Conservation (phyloP, 37 sponge, comb jelly and placozoan genomes). For the Beroe ovata region DNA sequence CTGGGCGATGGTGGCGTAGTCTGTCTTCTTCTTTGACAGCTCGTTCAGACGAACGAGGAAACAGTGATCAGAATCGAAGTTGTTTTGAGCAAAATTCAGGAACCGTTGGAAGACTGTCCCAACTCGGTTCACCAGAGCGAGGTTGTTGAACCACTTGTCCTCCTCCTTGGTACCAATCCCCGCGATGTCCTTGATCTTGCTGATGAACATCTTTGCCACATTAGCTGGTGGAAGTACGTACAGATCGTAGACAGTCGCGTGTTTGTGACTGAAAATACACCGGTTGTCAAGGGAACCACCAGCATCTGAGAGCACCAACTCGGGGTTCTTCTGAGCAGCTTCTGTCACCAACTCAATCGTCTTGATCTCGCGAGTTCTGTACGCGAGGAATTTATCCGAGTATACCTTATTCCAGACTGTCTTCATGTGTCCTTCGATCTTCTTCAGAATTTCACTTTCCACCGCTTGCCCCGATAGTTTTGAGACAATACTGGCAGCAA, state of each 20-base stretch:
- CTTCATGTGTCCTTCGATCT: background rate
- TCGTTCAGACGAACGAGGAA: conserved; percentile 22
- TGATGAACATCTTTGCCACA: conserved; percentile 8
- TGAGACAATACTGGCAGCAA: conserved; percentile 9
- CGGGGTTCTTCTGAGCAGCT: background rate
- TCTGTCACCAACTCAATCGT: conserved; percentile 61
- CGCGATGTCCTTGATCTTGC: too few relatives aligned
- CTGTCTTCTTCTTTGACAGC: background rate
- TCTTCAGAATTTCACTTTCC: background rate
- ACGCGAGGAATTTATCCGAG: conserved; percentile 6
- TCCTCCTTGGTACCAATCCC: background rate
- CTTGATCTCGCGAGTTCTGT: conserved; percentile 23
- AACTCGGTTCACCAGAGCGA: background rate
- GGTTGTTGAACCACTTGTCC: conserved; percentile 31
- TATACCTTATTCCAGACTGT: conserved; percentile 3
- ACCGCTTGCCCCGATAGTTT: background rate
- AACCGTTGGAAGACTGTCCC: background rate
- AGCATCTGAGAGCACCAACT: conserved; percentile 8
- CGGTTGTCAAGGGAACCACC: conserved; percentile 21
- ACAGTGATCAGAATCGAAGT: conserved; percentile 4
- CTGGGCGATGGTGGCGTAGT: background rate
- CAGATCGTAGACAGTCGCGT: conserved; percentile 44
- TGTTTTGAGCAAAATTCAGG: conserved; percentile 5
- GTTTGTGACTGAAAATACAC: conserved; percentile 54
- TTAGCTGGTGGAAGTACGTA: conserved; percentile 39